Evolutionary conservation across 1,140 invertebrate species (phyloP), one percentile per base, ranked within the genome.

Genomic region (Tyrophagus putrescentiae): DNA sequence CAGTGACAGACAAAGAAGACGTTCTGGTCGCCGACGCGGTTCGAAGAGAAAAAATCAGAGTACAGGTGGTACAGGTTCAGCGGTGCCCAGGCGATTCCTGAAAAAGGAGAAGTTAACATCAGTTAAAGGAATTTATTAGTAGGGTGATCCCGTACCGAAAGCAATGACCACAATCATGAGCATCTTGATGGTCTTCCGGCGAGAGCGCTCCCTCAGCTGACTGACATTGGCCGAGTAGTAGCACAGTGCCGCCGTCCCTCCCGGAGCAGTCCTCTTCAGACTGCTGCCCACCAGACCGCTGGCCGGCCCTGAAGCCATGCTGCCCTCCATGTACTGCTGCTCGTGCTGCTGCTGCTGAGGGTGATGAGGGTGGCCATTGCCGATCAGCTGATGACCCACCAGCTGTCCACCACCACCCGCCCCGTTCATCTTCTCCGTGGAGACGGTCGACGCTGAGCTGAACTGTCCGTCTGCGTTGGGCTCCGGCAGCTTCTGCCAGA

Each of bases 31-130:
- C 7, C 66, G 41, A 62, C 62, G 31, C 61, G 66, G 60, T 64
- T 64, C 4, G 64, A 61, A 3, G 63, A 60, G 45, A 69, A 62
- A n/a, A 70, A 67, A 62, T 76, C 73, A 11, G 71, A 71, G 2
- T 72, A 65, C 11, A 77, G 41, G 27, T 74, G 73, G 56, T 76
- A 73, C n/a, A 68, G 61, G 64, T 77, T 76, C 0, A 76, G 67
- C 4, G 76, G 76, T 7, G 76, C 66, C 76, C 76, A 77, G 60
- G 73, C 76, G 0, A 76, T 57, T n/a, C n/a, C n/a, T n/a, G n/a
- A n/a, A n/a, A n/a, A n/a, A n/a, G n/a, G n/a, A n/a, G n/a, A n/a
- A n/a, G n/a, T n/a, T n/a, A n/a, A n/a, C n/a, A n/a, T n/a, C n/a
- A n/a, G n/a, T n/a, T n/a, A n/a, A n/a, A n/a, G n/a, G n/a, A n/a